Conservation (phyloP, 1,140 invertebrate species). For the Caenorhabditis briggsae region DNA sequence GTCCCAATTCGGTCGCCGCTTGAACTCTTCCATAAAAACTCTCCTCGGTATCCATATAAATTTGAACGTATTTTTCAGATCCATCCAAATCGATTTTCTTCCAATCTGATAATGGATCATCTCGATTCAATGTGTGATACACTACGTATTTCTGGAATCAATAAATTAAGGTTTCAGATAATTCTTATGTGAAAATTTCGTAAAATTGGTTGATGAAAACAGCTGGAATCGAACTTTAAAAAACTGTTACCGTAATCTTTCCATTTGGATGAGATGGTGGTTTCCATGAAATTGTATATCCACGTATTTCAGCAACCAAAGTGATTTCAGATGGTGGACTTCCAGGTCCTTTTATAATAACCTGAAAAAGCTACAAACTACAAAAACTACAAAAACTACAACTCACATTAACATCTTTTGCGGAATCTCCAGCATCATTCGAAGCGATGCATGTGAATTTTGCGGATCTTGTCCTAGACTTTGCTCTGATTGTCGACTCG, state of each 20-base stretch:
- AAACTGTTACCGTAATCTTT: constrained; percentile 13
- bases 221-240: no score
- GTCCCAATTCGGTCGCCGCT: constrained; percentile 56
- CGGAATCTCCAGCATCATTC: constrained; percentile 48
- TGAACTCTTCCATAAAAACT: constrained; percentile 56
- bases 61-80: constrained; percentile 11
- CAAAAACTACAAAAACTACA: neutral
- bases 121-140: constrained; percentile 47
- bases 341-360: constrained; percentile 51
- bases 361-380: neutral
- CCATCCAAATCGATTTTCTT: constrained; percentile 58
- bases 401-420: constrained; percentile 43
- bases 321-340: constrained; percentile 56
- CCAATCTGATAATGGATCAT: constrained; percentile 58
- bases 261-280: constrained; percentile 59
- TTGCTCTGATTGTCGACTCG: constrained; percentile 27
- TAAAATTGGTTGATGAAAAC: no score
- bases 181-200: no score
- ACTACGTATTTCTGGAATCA: constrained; percentile 56
- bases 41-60: constrained; percentile 46
- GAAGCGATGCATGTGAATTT: constrained; percentile 51
- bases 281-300: constrained; percentile 47
- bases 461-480: constrained; percentile 54
- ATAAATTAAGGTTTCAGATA: neutral
- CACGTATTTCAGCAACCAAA: constrained; percentile 17